These are phyloP conservation scores for Ifrita kowaldi DNA, from an alignment of 2,113 vertebrate species.

Conservation along the genomic window DNA sequence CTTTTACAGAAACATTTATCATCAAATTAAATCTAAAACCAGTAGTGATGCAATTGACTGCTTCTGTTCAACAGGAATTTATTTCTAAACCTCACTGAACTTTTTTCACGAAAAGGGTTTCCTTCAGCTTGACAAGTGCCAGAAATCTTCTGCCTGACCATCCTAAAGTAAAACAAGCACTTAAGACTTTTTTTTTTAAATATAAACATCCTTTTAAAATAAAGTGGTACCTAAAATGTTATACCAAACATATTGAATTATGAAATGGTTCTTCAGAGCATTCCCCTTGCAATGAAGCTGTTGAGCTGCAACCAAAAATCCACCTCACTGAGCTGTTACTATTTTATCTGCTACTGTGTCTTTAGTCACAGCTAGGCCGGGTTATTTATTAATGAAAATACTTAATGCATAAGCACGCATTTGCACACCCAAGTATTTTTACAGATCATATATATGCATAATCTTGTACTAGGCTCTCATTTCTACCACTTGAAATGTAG, in stretches of 20 bases:
- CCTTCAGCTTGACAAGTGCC: not conserved
- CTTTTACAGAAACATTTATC: not conserved
- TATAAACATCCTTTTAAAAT: not conserved
- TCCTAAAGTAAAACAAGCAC: not conserved
- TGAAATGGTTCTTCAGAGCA: not conserved
- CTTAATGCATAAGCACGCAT: not conserved
- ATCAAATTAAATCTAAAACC: not conserved
- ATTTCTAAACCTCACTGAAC: not conserved
- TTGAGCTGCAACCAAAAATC: not conserved
- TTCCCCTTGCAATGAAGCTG: not conserved
- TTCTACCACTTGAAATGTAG: not conserved
- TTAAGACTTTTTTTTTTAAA: not conserved
- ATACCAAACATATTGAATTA: not conserved
- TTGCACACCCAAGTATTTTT: not conserved
- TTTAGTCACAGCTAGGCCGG: not conserved
- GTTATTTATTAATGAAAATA: slow-evolving; percentile 21
- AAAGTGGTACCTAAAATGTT: not conserved
- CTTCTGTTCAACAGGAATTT: not conserved
- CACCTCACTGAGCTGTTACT: not conserved
- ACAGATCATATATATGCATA: not conserved
- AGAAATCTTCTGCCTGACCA: not conserved
- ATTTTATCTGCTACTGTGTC: not conserved
- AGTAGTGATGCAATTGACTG: not conserved
- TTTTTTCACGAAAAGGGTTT: not conserved
- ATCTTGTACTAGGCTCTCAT: not conserved